Percentiles rank a stretch among this genome's conserved stretches.
phyloP scores from a whole-genome alignment of 2,888 invertebrate species.

The Ochropacha duplaris region DNA sequence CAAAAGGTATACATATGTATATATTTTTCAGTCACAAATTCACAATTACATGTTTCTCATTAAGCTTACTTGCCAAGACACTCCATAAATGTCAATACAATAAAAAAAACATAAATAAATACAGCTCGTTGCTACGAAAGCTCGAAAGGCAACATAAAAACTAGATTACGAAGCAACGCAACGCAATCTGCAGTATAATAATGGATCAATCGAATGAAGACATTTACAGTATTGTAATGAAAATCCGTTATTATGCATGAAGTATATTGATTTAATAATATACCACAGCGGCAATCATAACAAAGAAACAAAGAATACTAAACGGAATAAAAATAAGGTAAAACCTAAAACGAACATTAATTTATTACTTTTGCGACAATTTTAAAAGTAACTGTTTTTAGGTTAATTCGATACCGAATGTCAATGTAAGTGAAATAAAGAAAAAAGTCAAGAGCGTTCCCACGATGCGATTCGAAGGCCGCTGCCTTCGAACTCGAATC shows the following conservation, averaged over 20 bases:
- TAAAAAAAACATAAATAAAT: conserved; percentile 6
- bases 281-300: too few species aligned
- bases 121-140: conserved; percentile 16
- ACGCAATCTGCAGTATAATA: neutral
- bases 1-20: too few species aligned
- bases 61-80: neutral
- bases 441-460: conserved; percentile 59
- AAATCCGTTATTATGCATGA: neutral
- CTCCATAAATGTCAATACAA: neutral
- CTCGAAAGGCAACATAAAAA: conserved; percentile 38
- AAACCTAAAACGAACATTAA: neutral
- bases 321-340: too few species aligned
- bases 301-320: too few species aligned
- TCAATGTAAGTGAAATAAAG: conserved; percentile 45
- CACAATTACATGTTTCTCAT: too few species aligned
- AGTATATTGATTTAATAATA: too few species aligned
- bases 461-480: conserved; percentile 54
- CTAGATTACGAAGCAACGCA: conserved; percentile 33
- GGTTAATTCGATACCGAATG: conserved; percentile 33
- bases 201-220: neutral
- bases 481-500: too few species aligned
- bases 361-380: neutral
- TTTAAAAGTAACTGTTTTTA: conserved; percentile 1
- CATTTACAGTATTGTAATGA: neutral
- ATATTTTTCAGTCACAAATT: too few species aligned